Base-by-base conservation (phyloP, 30 jellyfish, hydroid and myxozoan species). In the Hydra vulgaris region DNA sequence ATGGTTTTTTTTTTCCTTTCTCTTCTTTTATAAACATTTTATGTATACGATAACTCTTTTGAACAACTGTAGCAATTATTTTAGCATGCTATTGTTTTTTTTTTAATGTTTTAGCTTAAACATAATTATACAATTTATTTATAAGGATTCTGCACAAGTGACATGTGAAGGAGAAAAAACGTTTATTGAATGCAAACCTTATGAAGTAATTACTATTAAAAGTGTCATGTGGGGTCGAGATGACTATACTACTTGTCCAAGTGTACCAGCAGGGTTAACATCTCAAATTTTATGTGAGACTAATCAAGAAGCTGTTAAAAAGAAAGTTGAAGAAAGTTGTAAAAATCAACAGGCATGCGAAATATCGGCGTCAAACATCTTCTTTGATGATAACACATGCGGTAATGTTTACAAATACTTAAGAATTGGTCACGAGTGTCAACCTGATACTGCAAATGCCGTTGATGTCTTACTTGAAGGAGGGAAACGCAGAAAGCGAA, bases 151-250 rank as follows among this genome's bases (percentile, higher is more conserved):
- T 95, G 92, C 8, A 88, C 90, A 74, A 84, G 84, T 68, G 66
- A 94, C 87, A 21, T 94, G 99, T 71, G 99, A 88, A 85, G 96
- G 96, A 15, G 99, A 94, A 78, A 94, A 94, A 86, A 95, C 96
- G 15, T 94, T 97, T 96, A 81, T 94, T 25, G 93, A 94, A 78
- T 94, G 99, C 85, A 84, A 85, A 52, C 88, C 83, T 40, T 94
- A 88, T 74, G 99, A 94, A 74, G 79, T 86, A 84, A 86, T 94
- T 73, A 85, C 86, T 75, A 84, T 94, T 27, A 87, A 85, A 54
- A 78, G 97, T 25, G 97, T 89, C 21, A 88, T 78, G 94, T 94
- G 99, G 99, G 99, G 99, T 8, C 81, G 99, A 0, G 98, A 92
- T 71, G 96, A 94, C 70, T 82, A 85, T 0, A 25, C 70, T 54